Conservation (phyloP, 2,113 vertebrate genomes). For the Tragelaphus scriptus region DNA sequence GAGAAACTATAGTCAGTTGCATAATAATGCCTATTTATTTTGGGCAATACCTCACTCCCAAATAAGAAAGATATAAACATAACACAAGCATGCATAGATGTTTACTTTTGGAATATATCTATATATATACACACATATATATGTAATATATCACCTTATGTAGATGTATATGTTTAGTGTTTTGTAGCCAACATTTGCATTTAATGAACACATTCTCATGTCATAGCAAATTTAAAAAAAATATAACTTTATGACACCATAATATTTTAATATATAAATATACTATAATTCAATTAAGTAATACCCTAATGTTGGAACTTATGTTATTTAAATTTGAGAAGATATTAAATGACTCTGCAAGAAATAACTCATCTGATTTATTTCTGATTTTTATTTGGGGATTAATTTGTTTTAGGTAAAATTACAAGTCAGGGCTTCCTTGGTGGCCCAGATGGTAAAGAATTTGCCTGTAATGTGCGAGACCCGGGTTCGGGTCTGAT, state of each 20-base stretch:
- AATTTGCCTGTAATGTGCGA: background rate
- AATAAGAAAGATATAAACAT: background rate
- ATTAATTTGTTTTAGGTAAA: background rate
- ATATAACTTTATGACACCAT: background rate
- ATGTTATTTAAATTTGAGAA: conserved; percentile 21
- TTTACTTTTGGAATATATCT: background rate
- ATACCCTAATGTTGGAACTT: background rate
- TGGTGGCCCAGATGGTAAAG: background rate
- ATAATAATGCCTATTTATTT: background rate
- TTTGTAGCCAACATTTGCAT: background rate
- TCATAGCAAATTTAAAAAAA: background rate
- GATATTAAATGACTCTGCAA: background rate
- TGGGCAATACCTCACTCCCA: background rate
- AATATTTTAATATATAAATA: background rate
- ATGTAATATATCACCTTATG: background rate
- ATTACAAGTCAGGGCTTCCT: background rate
- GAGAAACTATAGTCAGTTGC: background rate
- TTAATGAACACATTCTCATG: background rate
- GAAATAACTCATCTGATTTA: background rate
- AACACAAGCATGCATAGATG: background rate
- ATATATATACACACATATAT: background rate
- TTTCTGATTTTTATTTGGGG: background rate
- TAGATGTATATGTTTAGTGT: background rate
- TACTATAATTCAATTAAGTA: background rate
- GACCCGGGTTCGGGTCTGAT: background rate